These are phyloP conservation scores for Thymelicus lineola DNA, from an alignment of 2,888 invertebrate species.

Conservation along the genomic window DNA sequence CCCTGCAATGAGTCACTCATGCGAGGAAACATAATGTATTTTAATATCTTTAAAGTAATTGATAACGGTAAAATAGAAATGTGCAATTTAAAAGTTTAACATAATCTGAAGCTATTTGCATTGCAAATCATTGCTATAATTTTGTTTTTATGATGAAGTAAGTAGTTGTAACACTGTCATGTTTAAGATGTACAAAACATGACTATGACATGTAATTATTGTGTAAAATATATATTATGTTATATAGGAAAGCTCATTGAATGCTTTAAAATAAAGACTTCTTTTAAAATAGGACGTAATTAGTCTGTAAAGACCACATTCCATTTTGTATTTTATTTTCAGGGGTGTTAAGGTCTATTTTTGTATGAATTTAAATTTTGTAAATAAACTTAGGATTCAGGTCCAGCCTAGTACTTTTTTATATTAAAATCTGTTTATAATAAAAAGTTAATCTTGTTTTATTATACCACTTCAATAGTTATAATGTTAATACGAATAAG, in stretches of 20 bases:
- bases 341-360: conserved; percentile 60
- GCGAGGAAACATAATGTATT: too few species aligned
- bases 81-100: too few species aligned
- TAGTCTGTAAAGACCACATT: conserved; percentile 45
- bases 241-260: conserved; percentile 38
- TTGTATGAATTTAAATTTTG: conserved; percentile 60
- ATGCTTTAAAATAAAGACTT: conserved; percentile 66
- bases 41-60: too few species aligned
- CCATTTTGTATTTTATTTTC: conserved; percentile 52
- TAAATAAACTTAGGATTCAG: conserved; percentile 64
- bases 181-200: background rate
- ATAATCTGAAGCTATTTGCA: too few species aligned
- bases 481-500: too few species aligned
- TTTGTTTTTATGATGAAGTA: background rate
- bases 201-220: conserved; percentile 1
- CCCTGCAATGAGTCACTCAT: too few species aligned
- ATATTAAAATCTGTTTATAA: conserved; percentile 70
- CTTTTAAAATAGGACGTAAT: conserved; percentile 41
- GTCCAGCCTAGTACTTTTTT: conserved; percentile 58
- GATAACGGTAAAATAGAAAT: too few species aligned
- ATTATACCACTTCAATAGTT: background rate
- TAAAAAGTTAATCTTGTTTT: conserved; percentile 52
- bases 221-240: background rate
- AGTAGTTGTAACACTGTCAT: background rate
- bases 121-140: too few species aligned